Conservation (phyloP, 1,140 invertebrate genomes). For the Trichonephila inaurata region DNA sequence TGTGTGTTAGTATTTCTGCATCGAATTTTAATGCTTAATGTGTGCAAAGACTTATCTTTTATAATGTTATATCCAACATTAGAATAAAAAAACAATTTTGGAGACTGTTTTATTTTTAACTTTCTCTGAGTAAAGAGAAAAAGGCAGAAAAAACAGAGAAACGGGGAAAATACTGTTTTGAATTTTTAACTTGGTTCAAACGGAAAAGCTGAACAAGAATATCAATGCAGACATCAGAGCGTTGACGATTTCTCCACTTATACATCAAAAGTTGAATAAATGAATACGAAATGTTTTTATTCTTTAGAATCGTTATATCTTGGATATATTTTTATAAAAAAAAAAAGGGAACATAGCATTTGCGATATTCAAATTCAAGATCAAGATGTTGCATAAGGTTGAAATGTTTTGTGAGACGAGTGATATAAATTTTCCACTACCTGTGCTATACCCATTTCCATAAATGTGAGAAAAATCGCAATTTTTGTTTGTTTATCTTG, state of each 20-base stretch:
- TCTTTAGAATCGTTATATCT: neutral
- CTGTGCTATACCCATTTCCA: neutral
- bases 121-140: no score
- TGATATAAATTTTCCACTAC: conserved; percentile 6
- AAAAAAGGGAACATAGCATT: neutral
- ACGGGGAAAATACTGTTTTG: neutral
- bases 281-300: neutral
- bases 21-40: no score
- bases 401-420: neutral
- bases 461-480: neutral
- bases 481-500: neutral
- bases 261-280: conserved; percentile 14
- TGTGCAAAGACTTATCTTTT: no score
- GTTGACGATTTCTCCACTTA: conserved; percentile 22
- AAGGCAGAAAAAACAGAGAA: no score
- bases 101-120: no score
- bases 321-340: neutral
- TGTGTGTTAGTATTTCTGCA: no score
- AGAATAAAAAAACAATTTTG: no score
- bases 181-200: neutral
- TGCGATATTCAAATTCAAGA: conserved; percentile 24
- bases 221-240: neutral
- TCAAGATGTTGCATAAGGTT: conserved; percentile 30
- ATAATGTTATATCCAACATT: no score
- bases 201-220: neutral